Evolutionary conservation across 1,140 invertebrate species (phyloP).

Genomic region (Liolophura sinensis): DNA sequence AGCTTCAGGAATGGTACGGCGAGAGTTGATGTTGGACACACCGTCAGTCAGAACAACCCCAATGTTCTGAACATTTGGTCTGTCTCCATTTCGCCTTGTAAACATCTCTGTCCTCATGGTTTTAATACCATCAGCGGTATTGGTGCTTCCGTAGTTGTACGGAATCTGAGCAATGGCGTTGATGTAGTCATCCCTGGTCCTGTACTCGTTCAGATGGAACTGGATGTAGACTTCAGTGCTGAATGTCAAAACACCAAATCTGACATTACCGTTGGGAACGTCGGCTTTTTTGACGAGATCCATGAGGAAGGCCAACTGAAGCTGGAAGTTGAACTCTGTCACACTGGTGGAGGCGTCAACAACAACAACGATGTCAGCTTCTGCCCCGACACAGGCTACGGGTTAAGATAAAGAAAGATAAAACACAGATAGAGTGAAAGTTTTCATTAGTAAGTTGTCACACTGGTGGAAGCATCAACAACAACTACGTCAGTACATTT

Average conservation of each 20-base stretch:
- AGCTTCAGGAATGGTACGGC: constrained; percentile 39
- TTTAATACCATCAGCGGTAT: constrained; percentile 36
- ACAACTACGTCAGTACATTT: too few species aligned
- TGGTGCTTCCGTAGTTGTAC: constrained; percentile 40
- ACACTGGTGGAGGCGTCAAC: constrained; percentile 40
- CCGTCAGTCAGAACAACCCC: constrained; percentile 45
- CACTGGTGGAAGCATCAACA: constrained; percentile 42
- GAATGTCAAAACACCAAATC: constrained; percentile 37
- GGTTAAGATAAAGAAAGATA: too few species aligned
- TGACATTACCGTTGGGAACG: constrained; percentile 34
- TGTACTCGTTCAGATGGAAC: constrained; percentile 39
- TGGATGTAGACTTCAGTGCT: constrained; percentile 34
- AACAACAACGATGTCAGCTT: constrained; percentile 39
- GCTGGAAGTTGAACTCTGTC: constrained; percentile 32
- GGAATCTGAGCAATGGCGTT: constrained; percentile 34
- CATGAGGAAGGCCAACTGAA: constrained; percentile 39
- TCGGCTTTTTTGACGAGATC: constrained; percentile 35
- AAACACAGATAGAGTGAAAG: too few species aligned
- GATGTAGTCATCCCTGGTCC: constrained; percentile 22
- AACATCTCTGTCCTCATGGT: constrained; percentile 40
- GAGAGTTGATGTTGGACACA: constrained; percentile 42
- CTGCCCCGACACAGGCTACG: constrained; percentile 19
- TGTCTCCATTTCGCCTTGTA: constrained; percentile 37
- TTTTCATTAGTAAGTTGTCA: too few species aligned
- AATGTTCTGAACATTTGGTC: constrained; percentile 42